Evolutionary conservation across 2,888 invertebrate species (phyloP), one percentile per base, ranked within the genome.

Genomic region (Labia minor): DNA sequence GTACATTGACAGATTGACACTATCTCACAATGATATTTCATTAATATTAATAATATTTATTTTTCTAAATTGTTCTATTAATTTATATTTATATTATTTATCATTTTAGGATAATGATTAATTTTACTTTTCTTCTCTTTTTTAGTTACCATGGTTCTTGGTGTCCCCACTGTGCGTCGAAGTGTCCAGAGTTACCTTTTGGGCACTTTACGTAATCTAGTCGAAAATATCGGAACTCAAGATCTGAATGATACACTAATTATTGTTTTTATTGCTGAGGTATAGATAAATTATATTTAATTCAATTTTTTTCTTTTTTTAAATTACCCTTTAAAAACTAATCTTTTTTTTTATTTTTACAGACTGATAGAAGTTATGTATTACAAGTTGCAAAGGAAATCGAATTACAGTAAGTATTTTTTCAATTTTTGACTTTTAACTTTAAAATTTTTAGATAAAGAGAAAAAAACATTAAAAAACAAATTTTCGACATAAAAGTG

Each of bases 141-240:
- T n/a, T 26, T 75, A 82, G 90, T 89, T 0, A 89, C 91, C 64
- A 83, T 94, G 69, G 91, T 95, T 0, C 80, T 95, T 64, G 96
- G 93, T 0, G 83, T 96, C 69, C 95, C 95, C 0, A 95, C 95
- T 0, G 94, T 96, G 4, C 88, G 87, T 72, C 81, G 96, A 61
- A 91, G 92, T 71, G 90, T 91, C 72, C 92, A 94, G 74, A 89
- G 85, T 71, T 96, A 96, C 77, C 80, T 96, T 49, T 81, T 92
- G 77, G 83, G 89, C 21, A 95, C 96, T 0, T 78, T 96, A 65
- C 87, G 90, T 78, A 92, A 91, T 76, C 80, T 96, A 20, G 80
- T 96, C 64, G 85, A 86, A 67, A 89, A 89, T 65, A 87, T 96
- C 86, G 86, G 81, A 65, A 80, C 83, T 1, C 81, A 83, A 6